A percentile compares a stretch with the other conserved stretches of the same genome.
Evolutionary conservation across 2,888 invertebrate genomes (phyloP).

Genomic region (Cyclophora albipunctata): DNA sequence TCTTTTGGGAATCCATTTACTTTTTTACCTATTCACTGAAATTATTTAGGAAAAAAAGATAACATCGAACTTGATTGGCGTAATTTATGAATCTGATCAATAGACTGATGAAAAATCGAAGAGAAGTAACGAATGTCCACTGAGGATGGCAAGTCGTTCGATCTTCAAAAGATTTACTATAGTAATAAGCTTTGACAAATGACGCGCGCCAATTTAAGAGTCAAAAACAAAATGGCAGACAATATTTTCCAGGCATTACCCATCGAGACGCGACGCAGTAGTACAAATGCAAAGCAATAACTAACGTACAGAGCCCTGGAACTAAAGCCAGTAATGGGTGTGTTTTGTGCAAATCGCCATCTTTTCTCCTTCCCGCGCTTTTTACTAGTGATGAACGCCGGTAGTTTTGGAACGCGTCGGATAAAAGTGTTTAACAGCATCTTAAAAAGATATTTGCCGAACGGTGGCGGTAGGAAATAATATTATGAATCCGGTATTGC

Average conservation of each 20-base stretch:
- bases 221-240: constrained; percentile 5
- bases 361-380: constrained; percentile 41
- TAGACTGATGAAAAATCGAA: too few relatives aligned
- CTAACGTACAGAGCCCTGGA: constrained; percentile 29
- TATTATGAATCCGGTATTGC: too few relatives aligned
- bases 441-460: too few relatives aligned
- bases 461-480: too few relatives aligned
- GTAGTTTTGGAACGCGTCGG: constrained; percentile 1
- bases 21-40: too few relatives aligned
- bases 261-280: constrained; percentile 22
- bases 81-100: too few relatives aligned
- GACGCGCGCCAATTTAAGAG: constrained; percentile 2
- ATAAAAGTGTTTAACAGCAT: neutral
- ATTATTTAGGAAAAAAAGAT: too few relatives aligned
- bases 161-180: too few relatives aligned
- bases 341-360: constrained; percentile 38
- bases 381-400: constrained; percentile 12
- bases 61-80: too few relatives aligned
- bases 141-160: too few relatives aligned
- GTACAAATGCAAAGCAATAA: constrained; percentile 40
- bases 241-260: constrained; percentile 26
- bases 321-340: constrained; percentile 43
- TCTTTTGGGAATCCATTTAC: constrained; percentile 4
- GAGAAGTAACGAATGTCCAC: too few relatives aligned
- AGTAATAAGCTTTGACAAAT: too few relatives aligned